A percentile compares a stretch with the other conserved stretches of the same genome.
Evolutionary conservation across 1,140 invertebrate genomes (phyloP).

Genomic region (Thereuonema tuberculata): DNA sequence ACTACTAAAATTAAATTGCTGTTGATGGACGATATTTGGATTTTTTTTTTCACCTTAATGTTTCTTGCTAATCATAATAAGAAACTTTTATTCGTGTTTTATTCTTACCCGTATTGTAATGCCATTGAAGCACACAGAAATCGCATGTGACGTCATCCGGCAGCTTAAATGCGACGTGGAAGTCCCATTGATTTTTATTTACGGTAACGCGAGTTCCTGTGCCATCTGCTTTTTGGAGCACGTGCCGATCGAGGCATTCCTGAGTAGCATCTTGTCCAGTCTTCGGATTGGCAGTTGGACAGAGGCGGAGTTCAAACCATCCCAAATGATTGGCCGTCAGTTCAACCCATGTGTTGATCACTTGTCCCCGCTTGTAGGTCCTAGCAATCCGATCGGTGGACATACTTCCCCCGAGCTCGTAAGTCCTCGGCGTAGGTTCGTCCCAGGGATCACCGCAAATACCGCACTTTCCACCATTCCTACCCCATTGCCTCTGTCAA

Average conservation of each 20-base stretch:
- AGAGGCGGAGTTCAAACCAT: constrained; percentile 49
- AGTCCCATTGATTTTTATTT: constrained; percentile 14
- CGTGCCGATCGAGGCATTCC: constrained; percentile 29
- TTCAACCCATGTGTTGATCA: constrained; percentile 12
- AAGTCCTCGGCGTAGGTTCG: too few relatives aligned
- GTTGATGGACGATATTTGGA: too few relatives aligned
- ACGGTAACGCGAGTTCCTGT: constrained; percentile 16
- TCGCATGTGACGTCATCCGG: constrained; percentile 24
- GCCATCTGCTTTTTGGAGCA: constrained; percentile 25
- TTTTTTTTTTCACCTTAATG: too few relatives aligned
- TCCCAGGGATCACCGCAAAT: too few relatives aligned
- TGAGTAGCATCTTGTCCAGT: constrained; percentile 11
- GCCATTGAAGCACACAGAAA: constrained; percentile 30
- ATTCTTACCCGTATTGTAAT: constrained; percentile 27
- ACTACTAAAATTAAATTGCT: too few relatives aligned
- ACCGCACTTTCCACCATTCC: too few relatives aligned
- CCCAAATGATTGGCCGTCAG: constrained; percentile 48
- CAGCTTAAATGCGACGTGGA: constrained; percentile 20
- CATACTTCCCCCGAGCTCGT: too few relatives aligned
- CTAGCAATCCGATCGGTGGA: too few relatives aligned
- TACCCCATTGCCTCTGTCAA: too few relatives aligned
- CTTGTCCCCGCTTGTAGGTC: too few relatives aligned
- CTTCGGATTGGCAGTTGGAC: constrained; percentile 13
- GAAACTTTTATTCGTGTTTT: too few relatives aligned
- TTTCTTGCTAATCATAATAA: too few relatives aligned